Evolutionary conservation across 2,113 vertebrate species (phyloP).

Genomic region (Ginglymostoma cirratum): DNA sequence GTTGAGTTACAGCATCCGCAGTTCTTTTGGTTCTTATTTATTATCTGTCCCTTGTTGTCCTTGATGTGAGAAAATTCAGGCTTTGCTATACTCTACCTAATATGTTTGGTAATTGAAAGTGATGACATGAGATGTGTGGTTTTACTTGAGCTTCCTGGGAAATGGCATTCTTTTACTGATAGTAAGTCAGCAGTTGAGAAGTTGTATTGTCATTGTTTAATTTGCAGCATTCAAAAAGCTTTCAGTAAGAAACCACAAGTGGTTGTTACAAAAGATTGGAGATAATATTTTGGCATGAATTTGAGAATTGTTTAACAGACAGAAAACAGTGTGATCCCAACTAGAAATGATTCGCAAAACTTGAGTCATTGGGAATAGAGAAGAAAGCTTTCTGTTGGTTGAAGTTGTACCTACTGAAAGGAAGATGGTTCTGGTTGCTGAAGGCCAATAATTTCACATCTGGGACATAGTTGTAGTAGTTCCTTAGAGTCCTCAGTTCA

Average conservation of each 20-base stretch:
- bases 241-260: background rate
- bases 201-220: too few species aligned
- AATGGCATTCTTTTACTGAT: background rate
- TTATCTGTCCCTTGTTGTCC: too few species aligned
- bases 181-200: background rate
- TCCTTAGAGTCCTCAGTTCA: too few species aligned
- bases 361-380: too few species aligned
- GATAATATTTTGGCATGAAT: background rate
- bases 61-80: background rate
- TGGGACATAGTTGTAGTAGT: too few species aligned
- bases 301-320: background rate
- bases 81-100: background rate
- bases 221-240: background rate
- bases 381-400: too few species aligned
- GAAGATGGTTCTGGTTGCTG: too few species aligned
- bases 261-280: background rate
- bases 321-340: background rate
- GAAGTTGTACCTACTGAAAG: too few species aligned
- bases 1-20: too few species aligned
- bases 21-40: too few species aligned
- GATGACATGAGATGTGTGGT: background rate
- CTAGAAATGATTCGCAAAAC: too few species aligned
- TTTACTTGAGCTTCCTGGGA: background rate
- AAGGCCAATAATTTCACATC: too few species aligned
- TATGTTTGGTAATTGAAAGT: background rate